Base-by-base conservation (phyloP, 2,113 vertebrate genomes). In the Pituophis catenifer region DNA sequence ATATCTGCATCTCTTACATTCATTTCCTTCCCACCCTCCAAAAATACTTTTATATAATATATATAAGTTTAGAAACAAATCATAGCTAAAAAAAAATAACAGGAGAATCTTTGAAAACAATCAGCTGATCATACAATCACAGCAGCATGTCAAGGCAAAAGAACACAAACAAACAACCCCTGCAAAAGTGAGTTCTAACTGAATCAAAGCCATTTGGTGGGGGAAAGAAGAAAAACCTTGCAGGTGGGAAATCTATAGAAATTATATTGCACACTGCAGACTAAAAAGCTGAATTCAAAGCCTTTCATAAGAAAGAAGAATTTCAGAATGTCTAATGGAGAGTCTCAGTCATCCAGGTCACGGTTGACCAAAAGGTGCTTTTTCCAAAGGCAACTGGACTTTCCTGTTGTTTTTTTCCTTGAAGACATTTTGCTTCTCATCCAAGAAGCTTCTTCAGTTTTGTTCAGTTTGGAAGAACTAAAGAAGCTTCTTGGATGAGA, bases 1-100 rank as follows among this genome's bases (percentile, higher is more conserved):
- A 96, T 97, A 98, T 97, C 97, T 98, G 97, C 98, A 97, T 98
- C 97, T 98, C 97, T 98, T 99, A 99, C 98, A 99, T 99, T 99
- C 98, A 98, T 98, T 98, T 98, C 97, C 97, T 97, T 97, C 17
- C 38, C 88, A 29, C 9, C 10, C 29, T 24, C 9, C 96, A 95
- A 96, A 97, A 97, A 97, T 98, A 97, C 97, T 97, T 48, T 96
- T 97, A 96, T 92, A 95, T 94, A 96, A 96, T 94, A 96, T 96
- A 97, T 96, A 95, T 54, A 97, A 70, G 57, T 92, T 90, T 95
- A 96, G 96, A 92, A 98, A 96, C 94, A 97, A 97, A 96, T 19
- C 58, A 96, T 92, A 96, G 95, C 95, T 90, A 11, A 53, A 94
- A 95, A 86, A 93, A 93, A 93, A 96, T 90, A 97, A 97, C 96